Conservation (phyloP, 2,797 vertebrate species). For the Sphenopsis melanotis region DNA sequence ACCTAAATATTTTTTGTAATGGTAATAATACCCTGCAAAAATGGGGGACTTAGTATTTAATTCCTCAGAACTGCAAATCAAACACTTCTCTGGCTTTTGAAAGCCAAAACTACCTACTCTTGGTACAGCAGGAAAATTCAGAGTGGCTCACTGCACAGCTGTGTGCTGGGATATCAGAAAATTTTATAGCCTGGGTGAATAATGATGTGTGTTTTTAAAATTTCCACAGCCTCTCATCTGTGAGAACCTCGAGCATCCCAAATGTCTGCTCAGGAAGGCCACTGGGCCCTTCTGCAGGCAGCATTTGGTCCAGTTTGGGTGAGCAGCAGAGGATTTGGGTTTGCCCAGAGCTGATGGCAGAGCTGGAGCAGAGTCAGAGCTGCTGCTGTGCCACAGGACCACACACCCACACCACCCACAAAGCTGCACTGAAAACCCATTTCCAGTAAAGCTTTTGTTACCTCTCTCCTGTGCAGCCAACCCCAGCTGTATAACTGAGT, state of each 20-base stretch:
- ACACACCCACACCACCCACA: not conserved
- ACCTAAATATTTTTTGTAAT: not conserved
- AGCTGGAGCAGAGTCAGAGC: not conserved
- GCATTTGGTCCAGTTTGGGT: not conserved
- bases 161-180: not conserved
- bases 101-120: not conserved
- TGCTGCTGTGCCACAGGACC: not conserved
- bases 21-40: not conserved
- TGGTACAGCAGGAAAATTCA: not conserved
- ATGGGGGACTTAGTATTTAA: not conserved
- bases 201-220: not conserved
- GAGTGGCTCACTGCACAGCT: not conserved
- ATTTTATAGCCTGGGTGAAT: not conserved
- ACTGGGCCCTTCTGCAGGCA: not conserved
- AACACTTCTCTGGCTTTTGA: not conserved
- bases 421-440: not conserved
- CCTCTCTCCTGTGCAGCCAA: not conserved
- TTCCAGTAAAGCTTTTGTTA: not conserved
- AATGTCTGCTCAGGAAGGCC: not conserved
- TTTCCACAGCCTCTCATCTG: not conserved
- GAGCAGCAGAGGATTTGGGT: not conserved
- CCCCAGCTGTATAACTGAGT: fast-evolving
- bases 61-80: not conserved
- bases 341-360: not conserved
- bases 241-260: not conserved